Percentiles rank a stretch among this genome's conserved stretches.
These are phyloP conservation scores for Whitmania pigra DNA, from an alignment of 1,140 invertebrate species.

Conservation along the genomic window DNA sequence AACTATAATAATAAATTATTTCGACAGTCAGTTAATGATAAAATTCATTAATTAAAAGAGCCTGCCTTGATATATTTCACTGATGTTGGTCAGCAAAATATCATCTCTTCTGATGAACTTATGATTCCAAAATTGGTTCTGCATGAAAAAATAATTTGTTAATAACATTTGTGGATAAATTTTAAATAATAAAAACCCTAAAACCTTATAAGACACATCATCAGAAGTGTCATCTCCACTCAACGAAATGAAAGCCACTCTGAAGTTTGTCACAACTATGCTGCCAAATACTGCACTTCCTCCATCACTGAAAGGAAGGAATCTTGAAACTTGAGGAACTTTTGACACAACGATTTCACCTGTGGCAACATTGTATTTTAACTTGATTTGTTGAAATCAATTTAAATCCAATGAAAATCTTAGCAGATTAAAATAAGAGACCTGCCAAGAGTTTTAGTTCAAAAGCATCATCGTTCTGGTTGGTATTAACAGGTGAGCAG, in stretches of 20 bases:
- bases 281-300: slow-evolving; percentile 1
- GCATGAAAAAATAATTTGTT: background rate
- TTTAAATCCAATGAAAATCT: too few species aligned
- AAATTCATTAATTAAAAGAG: background rate
- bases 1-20: slow-evolving; percentile 1
- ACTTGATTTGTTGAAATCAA: too few species aligned
- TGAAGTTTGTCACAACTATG: slow-evolving; percentile 14
- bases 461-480: background rate
- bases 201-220: too few species aligned
- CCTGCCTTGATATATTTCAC: slow-evolving; percentile 13
- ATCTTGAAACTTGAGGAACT: slow-evolving; percentile 6
- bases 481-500: too few species aligned
- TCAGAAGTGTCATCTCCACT: too few species aligned
- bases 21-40: background rate
- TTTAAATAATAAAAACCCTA: too few species aligned
- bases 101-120: slow-evolving; percentile 16
- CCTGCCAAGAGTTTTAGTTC: background rate
- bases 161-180: too few species aligned
- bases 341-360: slow-evolving; percentile 9
- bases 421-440: background rate
- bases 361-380: background rate
- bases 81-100: slow-evolving; percentile 11
- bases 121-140: background rate
- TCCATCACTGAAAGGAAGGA: slow-evolving; percentile 14
- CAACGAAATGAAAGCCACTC: slow-evolving; percentile 1